Percentiles rank a stretch among this genome's conserved stretches.
Evolutionary conservation across 1,140 invertebrate species (phyloP).

Genomic region (Pristionchus pacificus): DNA sequence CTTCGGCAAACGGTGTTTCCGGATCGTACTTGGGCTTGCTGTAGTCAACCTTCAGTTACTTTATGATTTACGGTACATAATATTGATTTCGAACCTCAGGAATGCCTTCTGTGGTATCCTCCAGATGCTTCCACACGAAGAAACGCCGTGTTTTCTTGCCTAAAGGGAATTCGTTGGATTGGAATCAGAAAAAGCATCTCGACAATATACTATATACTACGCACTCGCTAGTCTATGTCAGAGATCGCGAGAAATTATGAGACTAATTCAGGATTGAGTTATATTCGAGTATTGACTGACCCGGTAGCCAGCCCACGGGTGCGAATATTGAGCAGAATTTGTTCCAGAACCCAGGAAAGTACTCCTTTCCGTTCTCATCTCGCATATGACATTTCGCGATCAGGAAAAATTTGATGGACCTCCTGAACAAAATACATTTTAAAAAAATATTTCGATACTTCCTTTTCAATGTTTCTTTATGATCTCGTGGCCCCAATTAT

Average conservation of each 20-base stretch:
- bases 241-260: no score
- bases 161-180: slow-evolving; percentile 51
- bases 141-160: slow-evolving; percentile 44
- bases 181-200: no score
- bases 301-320: no score
- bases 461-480: slow-evolving; percentile 1
- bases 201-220: no score
- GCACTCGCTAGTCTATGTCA: no score
- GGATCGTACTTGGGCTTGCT: no score
- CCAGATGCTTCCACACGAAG: slow-evolving; percentile 48
- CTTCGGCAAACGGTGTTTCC: no score
- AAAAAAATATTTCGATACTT: slow-evolving; percentile 8
- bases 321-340: no score
- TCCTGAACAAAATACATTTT: slow-evolving; percentile 9
- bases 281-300: no score
- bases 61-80: no score
- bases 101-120: slow-evolving; percentile 44
- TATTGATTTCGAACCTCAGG: slow-evolving; percentile 47
- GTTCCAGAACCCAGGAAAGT: slow-evolving; percentile 20
- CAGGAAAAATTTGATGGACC: slow-evolving; percentile 6
- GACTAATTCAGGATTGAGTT: no score
- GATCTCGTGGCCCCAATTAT: slow-evolving; percentile 9
- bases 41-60: no score
- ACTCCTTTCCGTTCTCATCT: slow-evolving; percentile 9
- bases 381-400: slow-evolving; percentile 24